Base-by-base conservation (phyloP, 37 sponge, comb jelly and placozoan species). In the Spongia lamella region DNA sequence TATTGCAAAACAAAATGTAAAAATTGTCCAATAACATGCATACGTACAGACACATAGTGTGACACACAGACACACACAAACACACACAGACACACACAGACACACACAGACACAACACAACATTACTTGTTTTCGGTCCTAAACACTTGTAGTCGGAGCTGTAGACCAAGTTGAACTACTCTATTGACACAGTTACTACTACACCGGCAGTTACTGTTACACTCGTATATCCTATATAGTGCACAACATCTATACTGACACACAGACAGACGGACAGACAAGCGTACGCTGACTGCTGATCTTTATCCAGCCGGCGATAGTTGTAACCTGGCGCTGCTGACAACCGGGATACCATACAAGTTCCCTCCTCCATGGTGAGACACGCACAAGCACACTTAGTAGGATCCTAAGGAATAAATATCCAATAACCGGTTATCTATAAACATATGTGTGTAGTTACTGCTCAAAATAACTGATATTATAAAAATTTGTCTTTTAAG, bases 211-310 rank as follows among this genome's bases (percentile, higher is more conserved):
- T 75, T 24, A 3, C 34, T 0, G 63, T 93, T 92, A 51, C 97
- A 96, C 76, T 96, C 97, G 53, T 90, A 96, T 5, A 96, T 71
- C 9, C 94, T 93, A 52, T 26, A 82, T 0, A 27, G 20, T 34
- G 47, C 5, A 56, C 49, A 67, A 22, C 0, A 69, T 14, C 15
- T 68, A 66, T 7, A 32, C 7, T 11, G 9, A 30, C n/a, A 76
- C 77, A 24, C 39, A 7, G 29, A 61, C 27, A 2, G 24, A 33
- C 31, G 3, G 7, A 19, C 31, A 39, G 51, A 2, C 25, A 1
- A 21, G 20, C 76, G 6, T 56, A 77, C 75, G 75, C 86, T 33
- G 86, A 86, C 33, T 58, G 68, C 54, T 85, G 82, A 21, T 36
- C 58, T 56, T 78, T 75, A 15, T 64, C 76, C 40, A 79, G 75